Base-by-base conservation (phyloP, 2,797 vertebrate genomes). In the Cryptoprocta ferox region DNA sequence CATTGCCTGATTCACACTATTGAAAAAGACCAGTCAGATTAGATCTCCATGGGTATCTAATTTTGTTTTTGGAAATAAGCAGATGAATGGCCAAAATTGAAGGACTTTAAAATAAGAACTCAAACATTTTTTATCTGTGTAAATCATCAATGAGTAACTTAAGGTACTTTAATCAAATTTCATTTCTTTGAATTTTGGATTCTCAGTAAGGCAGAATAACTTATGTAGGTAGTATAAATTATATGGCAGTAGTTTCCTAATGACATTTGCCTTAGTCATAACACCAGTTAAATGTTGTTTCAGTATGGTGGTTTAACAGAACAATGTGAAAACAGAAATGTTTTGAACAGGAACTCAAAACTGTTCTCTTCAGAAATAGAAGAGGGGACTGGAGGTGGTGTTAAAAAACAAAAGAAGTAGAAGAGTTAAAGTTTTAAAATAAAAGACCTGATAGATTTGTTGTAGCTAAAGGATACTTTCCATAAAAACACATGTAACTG, bases 31-130 rank as follows among this genome's bases (percentile, higher is more conserved):
- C 39, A 32, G 56, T 88, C 59, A 70, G 79, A 83, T 94, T 73
- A 42, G 32, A n/a, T 92, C 24, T 95, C 24, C 59, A 1, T 24
- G n/a, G 18, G 14, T 88, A 59, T 48, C 26, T 93, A 45, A 45
- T 42, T 95, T 75, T 78, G 32, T 63, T 93, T 97, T 91, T 86
- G 42, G 50, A 93, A 97, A 73, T 94, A 85, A 73, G 13, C 94
- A 6, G 8, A 24, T 76, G 11, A 87, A 28, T 91, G 61, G 21
- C 85, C 85, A 95, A 84, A 94, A 61, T 76, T 26, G 8, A 96
- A 95, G 65, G 42, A 37, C 50, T 95, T 93, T 16, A 84, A 79
- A 97, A 80, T 66, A 73, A n/a, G 61, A 86, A 39, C 56, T 92
- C 53, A 66, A 32, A 95, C 92, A 71, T 66, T 42, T 30, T 75